Conservation (phyloP, 2,113 vertebrate genomes). For the Notothenia rossii region DNA sequence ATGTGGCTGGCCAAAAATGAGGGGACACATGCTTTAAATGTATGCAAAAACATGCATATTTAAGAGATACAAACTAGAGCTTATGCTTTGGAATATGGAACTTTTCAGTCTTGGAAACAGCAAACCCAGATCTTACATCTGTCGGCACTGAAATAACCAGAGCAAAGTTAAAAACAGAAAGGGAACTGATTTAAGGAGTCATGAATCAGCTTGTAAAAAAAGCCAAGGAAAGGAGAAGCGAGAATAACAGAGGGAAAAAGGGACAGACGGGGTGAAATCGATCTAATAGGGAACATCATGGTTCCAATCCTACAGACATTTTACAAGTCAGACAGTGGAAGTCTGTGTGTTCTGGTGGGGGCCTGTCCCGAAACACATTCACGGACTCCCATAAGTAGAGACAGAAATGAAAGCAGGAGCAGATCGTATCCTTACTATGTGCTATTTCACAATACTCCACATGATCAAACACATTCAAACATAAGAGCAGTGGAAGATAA, state of each 20-base stretch:
- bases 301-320: slow-evolving; percentile 42
- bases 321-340: slow-evolving; percentile 16
- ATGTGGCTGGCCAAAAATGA: background rate
- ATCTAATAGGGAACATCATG: slow-evolving; percentile 26
- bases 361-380: background rate
- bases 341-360: background rate
- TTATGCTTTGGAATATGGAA: background rate
- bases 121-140: slow-evolving; percentile 1
- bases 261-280: background rate
- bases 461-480: background rate
- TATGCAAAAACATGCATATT: background rate
- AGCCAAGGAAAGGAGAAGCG: slow-evolving; percentile 35
- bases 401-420: background rate
- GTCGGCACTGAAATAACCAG: slow-evolving; percentile 1
- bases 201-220: background rate
- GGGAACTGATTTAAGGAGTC: slow-evolving; percentile 1
- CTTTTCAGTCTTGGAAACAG: background rate
- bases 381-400: background rate
- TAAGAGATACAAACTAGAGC: background rate
- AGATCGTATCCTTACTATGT: background rate
- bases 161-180: background rate
- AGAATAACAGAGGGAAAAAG: slow-evolving; percentile 1
- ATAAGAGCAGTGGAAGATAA: background rate
- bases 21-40: background rate
- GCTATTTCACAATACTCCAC: slow-evolving; percentile 11